Evolutionary conservation across 2,797 vertebrate genomes (phyloP).

Genomic region (Semotilus atromaculatus): DNA sequence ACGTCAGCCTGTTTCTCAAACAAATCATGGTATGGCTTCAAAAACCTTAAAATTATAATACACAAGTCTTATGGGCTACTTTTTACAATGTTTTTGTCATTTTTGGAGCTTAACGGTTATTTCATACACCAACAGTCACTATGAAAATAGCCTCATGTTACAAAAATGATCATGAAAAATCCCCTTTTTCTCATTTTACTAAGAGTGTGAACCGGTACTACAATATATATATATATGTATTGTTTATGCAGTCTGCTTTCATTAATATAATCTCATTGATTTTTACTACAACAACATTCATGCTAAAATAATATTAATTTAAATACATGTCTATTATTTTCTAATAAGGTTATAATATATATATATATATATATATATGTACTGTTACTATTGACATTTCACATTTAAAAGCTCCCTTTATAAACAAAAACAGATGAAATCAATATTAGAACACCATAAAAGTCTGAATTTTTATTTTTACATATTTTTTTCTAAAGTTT

Average conservation of each 20-base stretch:
- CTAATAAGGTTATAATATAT: neutral
- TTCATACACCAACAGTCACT: neutral
- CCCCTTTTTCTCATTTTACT: neutral
- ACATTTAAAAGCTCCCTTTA: neutral
- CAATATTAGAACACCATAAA: neutral
- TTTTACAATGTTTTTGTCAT: neutral
- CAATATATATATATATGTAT: neutral
- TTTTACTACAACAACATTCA: neutral
- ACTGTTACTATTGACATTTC: neutral
- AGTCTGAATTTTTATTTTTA: neutral
- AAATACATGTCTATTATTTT: neutral
- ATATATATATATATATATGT: neutral
- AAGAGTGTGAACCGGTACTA: neutral
- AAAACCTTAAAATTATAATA: neutral
- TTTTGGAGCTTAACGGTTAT: neutral
- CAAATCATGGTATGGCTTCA: neutral
- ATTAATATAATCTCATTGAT: neutral
- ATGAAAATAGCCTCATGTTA: neutral
- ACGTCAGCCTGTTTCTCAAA: neutral
- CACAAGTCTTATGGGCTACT: neutral
- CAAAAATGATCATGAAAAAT: neutral
- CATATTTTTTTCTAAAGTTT: neutral
- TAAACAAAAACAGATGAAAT: neutral
- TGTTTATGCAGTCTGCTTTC: neutral
- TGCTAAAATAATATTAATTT: neutral